Conservation (phyloP, 2,113 vertebrate genomes). For the Mustela nigripes region DNA sequence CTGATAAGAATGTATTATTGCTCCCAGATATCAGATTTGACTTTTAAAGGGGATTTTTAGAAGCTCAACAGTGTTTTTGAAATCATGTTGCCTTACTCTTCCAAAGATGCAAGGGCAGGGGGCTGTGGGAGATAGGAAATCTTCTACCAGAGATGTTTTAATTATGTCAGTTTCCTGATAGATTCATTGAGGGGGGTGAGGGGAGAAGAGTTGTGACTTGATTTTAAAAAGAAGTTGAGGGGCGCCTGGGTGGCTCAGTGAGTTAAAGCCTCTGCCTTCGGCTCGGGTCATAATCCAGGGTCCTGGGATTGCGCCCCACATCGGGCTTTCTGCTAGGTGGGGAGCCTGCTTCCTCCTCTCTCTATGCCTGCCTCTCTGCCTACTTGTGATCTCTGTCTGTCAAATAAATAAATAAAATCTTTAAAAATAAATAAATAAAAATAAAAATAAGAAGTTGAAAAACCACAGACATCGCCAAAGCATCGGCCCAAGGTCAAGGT, state of each 20-base stretch:
- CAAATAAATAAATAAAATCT: no score
- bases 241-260: no score
- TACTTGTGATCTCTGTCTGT: no score
- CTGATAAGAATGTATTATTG: not conserved
- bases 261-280: no score
- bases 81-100: not conserved
- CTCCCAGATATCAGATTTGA: constrained; percentile 10
- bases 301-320: no score
- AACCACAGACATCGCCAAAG: not conserved
- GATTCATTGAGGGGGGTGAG: not conserved
- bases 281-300: no score
- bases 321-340: no score
- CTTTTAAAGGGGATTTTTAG: constrained; percentile 9
- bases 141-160: not conserved
- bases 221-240: not conserved
- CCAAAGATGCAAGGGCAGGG: not conserved
- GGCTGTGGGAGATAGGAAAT: not conserved
- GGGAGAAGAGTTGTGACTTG: not conserved
- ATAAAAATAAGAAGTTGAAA: not conserved
- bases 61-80: not conserved
- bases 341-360: no score
- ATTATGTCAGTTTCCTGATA: not conserved
- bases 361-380: no score
- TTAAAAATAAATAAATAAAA: no score
- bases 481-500: not conserved